Percentiles rank a stretch among this genome's conserved stretches.
phyloP scores from a whole-genome alignment of 1,140 invertebrate species.

The Cyrtorhinus lividipennis region DNA sequence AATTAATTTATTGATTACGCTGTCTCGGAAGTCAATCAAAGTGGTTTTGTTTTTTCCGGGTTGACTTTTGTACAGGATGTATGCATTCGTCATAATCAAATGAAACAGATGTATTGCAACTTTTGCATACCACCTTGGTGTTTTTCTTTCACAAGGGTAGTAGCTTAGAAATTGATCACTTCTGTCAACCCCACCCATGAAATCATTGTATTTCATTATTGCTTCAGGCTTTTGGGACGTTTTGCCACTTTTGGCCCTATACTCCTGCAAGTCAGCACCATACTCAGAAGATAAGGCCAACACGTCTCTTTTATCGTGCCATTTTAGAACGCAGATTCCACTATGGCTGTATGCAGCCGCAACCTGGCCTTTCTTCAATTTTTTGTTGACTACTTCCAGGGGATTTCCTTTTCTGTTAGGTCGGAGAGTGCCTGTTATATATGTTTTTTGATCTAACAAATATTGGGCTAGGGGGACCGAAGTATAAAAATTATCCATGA shows the following conservation, averaged over 20 bases:
- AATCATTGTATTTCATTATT: conserved; percentile 21
- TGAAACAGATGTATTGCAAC: conserved; percentile 20
- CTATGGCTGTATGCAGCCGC: neutral
- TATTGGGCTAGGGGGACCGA: neutral
- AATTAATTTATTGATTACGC: conserved; percentile 5
- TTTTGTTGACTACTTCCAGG: neutral
- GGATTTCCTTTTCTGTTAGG: conserved; percentile 6
- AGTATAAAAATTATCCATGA: conserved; percentile 16
- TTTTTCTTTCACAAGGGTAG: conserved; percentile 21
- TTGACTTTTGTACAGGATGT: conserved; percentile 5
- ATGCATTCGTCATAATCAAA: conserved; percentile 16
- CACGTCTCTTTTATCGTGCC: conserved; percentile 11
- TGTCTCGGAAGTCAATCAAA: conserved; percentile 6
- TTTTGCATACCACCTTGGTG: conserved; percentile 21
- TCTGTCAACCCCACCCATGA: conserved; percentile 21
- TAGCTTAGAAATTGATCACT: conserved; percentile 19
- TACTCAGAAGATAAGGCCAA: conserved; percentile 9
- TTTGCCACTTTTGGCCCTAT: conserved; percentile 6
- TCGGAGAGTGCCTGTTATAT: conserved; percentile 11
- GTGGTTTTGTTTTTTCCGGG: conserved; percentile 8
- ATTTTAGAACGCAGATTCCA: conserved; percentile 13
- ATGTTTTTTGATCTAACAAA: neutral
- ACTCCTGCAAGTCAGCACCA: conserved; percentile 1
- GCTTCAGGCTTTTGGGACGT: conserved; percentile 14
- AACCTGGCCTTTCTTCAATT: conserved; percentile 9